A percentile compares a stretch with the other conserved stretches of the same genome.
These are phyloP conservation scores for Drosophila parabipectinata DNA, from an alignment of 1,140 invertebrate species.

Conservation along the genomic window DNA sequence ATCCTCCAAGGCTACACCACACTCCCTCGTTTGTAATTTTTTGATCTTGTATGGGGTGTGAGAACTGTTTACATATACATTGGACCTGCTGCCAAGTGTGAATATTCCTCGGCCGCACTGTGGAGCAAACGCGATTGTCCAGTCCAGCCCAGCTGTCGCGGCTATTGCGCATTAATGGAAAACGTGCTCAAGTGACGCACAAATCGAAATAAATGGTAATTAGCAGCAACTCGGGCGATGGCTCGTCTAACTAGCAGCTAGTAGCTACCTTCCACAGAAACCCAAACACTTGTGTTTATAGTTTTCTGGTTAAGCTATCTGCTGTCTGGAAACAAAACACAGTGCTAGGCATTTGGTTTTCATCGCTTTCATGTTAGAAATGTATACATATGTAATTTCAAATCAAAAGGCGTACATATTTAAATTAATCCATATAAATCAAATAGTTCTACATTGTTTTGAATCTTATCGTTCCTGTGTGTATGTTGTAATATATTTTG, in stretches of 20 bases:
- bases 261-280: constrained; percentile 9
- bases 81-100: constrained; percentile 19
- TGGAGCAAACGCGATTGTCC: neutral
- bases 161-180: constrained; percentile 45
- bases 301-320: constrained; percentile 21
- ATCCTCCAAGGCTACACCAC: constrained; percentile 11
- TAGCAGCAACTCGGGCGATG: constrained; percentile 27
- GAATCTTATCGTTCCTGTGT: constrained; percentile 58
- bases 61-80: constrained; percentile 12
- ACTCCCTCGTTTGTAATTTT: constrained; percentile 7
- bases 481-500: constrained; percentile 26
- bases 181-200: constrained; percentile 45
- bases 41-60: neutral
- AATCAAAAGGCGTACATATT: constrained; percentile 75
- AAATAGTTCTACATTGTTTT: constrained; percentile 74
- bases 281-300: constrained; percentile 14
- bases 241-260: neutral
- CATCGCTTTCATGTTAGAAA: constrained; percentile 51
- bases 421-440: constrained; percentile 79
- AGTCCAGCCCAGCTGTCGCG: neutral
- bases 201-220: constrained; percentile 34
- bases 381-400: constrained; percentile 72
- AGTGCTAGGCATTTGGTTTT: constrained; percentile 10
- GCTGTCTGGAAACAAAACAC: constrained; percentile 13
- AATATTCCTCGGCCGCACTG: neutral